Percentiles rank a stretch among this genome's conserved stretches.
phyloP scores from a whole-genome alignment of 2,888 invertebrate genomes.

The Trilocha varians region DNA sequence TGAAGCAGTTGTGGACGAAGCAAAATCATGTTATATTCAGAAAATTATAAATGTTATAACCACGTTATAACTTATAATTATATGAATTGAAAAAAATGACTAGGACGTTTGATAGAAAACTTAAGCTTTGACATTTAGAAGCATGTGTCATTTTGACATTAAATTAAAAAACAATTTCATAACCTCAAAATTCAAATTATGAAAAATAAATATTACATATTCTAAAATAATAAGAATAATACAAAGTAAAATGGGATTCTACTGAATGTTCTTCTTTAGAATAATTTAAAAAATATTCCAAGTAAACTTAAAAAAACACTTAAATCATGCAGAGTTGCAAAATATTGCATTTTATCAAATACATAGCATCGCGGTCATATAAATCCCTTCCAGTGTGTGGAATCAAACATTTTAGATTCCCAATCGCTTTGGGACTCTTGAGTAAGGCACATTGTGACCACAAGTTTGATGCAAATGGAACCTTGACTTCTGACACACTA shows the following conservation, averaged over 20 bases:
- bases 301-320: no score
- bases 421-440: constrained; percentile 40
- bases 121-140: no score
- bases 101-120: no score
- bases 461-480: constrained; percentile 25
- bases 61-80: no score
- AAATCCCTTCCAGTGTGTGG: constrained; percentile 22
- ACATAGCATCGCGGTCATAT: no score
- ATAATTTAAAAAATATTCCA: constrained; percentile 11
- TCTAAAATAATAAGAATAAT: not conserved
- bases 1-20: no score
- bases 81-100: no score
- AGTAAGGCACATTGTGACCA: constrained; percentile 41
- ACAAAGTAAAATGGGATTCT: constrained; percentile 8
- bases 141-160: no score
- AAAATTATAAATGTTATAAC: no score
- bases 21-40: no score
- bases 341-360: constrained; percentile 33
- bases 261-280: not conserved
- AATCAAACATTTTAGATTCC: constrained; percentile 29
- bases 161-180: constrained; percentile 4
- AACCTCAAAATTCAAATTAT: constrained; percentile 12
- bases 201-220: constrained; percentile 5
- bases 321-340: constrained; percentile 46
- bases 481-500: constrained; percentile 40